Percentiles rank a stretch among this genome's conserved stretches.
Conservation (phyloP, 1,140 invertebrate species). For the Neoseiulus cucumeris region DNA sequence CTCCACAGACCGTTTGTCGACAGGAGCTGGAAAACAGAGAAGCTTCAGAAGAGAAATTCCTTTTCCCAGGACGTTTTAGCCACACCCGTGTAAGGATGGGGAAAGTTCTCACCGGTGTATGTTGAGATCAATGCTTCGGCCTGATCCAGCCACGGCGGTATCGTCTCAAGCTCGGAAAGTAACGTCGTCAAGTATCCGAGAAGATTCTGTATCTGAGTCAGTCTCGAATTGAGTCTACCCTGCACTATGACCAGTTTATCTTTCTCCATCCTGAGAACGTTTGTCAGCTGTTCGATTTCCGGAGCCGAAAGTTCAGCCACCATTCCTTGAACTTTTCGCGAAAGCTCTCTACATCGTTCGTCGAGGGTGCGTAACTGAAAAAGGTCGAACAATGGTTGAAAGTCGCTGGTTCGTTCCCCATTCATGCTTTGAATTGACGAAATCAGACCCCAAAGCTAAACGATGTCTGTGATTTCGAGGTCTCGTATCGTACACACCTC, state of each 20-base stretch:
- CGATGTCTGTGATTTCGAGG: too few relatives aligned
- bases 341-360: slow-evolving; percentile 64
- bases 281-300: slow-evolving; percentile 73
- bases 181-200: slow-evolving; percentile 72
- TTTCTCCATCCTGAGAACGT: slow-evolving; percentile 49
- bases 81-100: too few relatives aligned
- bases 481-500: slow-evolving; percentile 2
- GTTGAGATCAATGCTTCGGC: slow-evolving; percentile 49
- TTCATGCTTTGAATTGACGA: too few relatives aligned
- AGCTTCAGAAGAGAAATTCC: too few relatives aligned
- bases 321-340: slow-evolving; percentile 67
- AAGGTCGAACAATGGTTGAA: neutral
- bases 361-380: slow-evolving; percentile 30
- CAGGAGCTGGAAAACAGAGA: neutral
- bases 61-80: slow-evolving; percentile 13
- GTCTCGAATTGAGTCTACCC: slow-evolving; percentile 51
- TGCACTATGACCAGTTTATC: slow-evolving; percentile 59
- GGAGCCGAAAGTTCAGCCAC: slow-evolving; percentile 72
- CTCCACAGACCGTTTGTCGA: neutral
- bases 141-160: slow-evolving; percentile 58
- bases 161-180: slow-evolving; percentile 62
- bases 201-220: slow-evolving; percentile 58
- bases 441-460: too few relatives aligned
- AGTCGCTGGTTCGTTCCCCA: too few relatives aligned
- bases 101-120: slow-evolving; percentile 34